Percentiles rank a stretch among this genome's conserved stretches.
These are phyloP conservation scores for Octopus sinensis DNA, from an alignment of 1,140 invertebrate genomes.

Conservation along the genomic window DNA sequence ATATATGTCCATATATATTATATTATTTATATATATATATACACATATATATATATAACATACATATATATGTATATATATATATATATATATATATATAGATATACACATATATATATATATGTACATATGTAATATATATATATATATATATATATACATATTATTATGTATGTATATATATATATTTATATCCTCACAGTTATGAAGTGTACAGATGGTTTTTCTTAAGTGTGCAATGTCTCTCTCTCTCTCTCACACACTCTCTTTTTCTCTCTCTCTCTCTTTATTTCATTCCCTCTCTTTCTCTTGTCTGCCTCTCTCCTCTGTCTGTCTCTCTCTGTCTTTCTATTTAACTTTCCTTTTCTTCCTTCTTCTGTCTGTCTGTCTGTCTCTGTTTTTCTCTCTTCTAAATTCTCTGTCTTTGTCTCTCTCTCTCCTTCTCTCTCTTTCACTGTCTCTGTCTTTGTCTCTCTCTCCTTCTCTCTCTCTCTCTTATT, in stretches of 20 bases:
- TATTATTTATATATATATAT: too few relatives aligned
- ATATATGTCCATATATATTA: too few relatives aligned
- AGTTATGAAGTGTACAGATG: not conserved
- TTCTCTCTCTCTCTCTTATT: not conserved
- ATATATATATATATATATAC: too few relatives aligned
- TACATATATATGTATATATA: too few relatives aligned
- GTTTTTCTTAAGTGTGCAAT: not conserved
- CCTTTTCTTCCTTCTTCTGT: slow-evolving; percentile 1
- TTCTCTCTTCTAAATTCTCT: not conserved
- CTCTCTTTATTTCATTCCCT: not conserved
- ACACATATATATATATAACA: too few relatives aligned
- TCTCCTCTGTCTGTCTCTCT: slow-evolving; percentile 7
- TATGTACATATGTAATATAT: too few relatives aligned
- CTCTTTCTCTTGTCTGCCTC: not conserved
- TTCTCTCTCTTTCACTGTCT: slow-evolving; percentile 7
- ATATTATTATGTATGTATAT: not conserved
- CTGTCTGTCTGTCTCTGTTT: not conserved
- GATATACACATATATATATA: not conserved
- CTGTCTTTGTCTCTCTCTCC: slow-evolving; percentile 6
- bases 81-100: not conserved
- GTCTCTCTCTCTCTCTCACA: slow-evolving; percentile 15
- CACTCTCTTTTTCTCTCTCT: slow-evolving; percentile 17
- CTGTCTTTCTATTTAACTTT: slow-evolving; percentile 8
- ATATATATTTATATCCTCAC: not conserved
- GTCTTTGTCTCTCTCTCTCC: slow-evolving; percentile 10